These are phyloP conservation scores for Centroberyx gerrardi DNA, from an alignment of 2,797 vertebrate genomes.

Conservation along the genomic window DNA sequence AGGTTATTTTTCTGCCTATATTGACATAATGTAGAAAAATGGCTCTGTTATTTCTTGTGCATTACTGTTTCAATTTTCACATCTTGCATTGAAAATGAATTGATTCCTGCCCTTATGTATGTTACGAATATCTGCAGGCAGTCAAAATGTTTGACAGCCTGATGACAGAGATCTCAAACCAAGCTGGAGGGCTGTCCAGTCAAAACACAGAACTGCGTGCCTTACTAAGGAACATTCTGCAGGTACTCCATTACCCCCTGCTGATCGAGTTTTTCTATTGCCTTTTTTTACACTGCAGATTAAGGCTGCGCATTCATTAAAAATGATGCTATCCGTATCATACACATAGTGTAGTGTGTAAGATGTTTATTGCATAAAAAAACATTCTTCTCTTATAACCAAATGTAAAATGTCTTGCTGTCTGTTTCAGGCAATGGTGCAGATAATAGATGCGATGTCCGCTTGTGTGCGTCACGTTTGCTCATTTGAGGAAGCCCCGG, in stretches of 20 bases:
- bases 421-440: conserved; percentile 86
- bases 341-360: too few species aligned
- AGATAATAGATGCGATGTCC: conserved; percentile 88
- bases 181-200: conserved; percentile 89
- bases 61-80: background rate
- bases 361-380: too few species aligned
- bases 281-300: background rate
- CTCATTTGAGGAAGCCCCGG: conserved; percentile 81
- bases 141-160: conserved; percentile 89
- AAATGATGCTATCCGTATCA: background rate
- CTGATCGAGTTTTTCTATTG: background rate
- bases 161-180: conserved; percentile 88
- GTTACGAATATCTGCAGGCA: conserved; percentile 80
- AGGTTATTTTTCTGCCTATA: too few species aligned
- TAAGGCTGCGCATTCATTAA: background rate
- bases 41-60: background rate
- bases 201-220: conserved; percentile 89
- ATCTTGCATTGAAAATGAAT: background rate
- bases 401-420: background rate
- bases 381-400: too few species aligned
- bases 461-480: conserved; percentile 87
- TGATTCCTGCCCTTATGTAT: background rate
- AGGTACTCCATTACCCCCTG: conserved; percentile 76
- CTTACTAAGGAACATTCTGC: conserved; percentile 88
- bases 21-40: too few species aligned